Evolutionary conservation across 1,140 invertebrate genomes (phyloP), one percentile per base, ranked within the genome.

Genomic region (Arctopsyche grandis): DNA sequence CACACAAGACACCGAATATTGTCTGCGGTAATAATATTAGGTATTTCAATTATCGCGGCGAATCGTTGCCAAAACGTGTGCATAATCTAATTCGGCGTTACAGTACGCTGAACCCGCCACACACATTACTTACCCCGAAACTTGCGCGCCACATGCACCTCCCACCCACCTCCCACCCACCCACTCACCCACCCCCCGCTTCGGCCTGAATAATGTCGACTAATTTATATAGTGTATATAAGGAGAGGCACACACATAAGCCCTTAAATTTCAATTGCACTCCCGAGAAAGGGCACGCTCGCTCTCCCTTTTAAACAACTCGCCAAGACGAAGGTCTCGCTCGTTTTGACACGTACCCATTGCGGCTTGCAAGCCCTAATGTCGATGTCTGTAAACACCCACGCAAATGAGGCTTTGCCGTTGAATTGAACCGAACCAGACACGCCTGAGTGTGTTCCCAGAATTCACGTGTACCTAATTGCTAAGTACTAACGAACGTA

Each of bases 21-120:
- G 60, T 66, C 48, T 52, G 48, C 48, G 48, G 48, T 52, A 26
- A 26, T 22, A 66, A 66, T 70, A 70, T 70, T 70, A 70, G 69
- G 12, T 26, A 70, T 70, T 70, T 70, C 69, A 70, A 70, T 70
- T 70, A 29, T 70, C 69, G 26, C n/a, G n/a, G 69, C 69, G 29
- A 70, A 70, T 26, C 26, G 69, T 70, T 70, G 69, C 69, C 69
- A 70, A 70, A 70, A 70, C 69, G 26, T 70, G 69, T 70, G 69
- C 69, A 70, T 70, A 26, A 70, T 70, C 69, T 70, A 70, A 70
- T 70, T 70, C 69, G 26, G 26, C 48, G 69, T 70, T 70, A 70
- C 69, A 70, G 24, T 70, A 70, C 69, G 69, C 14, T 70, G 21
- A 70, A 70, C 26, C 69, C 26, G 69, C 69, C 69, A 43, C 26